These are phyloP conservation scores for Netelia virgata DNA, from an alignment of 2,888 invertebrate genomes.

Conservation along the genomic window DNA sequence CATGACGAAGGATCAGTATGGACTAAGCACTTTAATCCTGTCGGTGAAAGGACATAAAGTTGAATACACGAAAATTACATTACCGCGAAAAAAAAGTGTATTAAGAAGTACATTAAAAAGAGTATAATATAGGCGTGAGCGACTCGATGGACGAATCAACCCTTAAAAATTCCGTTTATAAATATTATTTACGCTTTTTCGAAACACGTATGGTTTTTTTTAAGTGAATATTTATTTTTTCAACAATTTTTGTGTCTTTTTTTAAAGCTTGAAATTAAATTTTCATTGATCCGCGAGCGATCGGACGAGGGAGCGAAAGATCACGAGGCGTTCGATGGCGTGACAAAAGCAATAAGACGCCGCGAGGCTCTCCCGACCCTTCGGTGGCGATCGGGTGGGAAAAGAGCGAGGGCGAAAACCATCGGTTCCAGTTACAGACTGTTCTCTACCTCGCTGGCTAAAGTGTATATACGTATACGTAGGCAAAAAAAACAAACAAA, in stretches of 20 bases:
- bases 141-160: too few relatives aligned
- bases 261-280: neutral
- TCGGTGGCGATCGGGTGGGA: conserved; percentile 6
- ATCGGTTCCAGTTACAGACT: conserved; percentile 61
- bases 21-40: too few relatives aligned
- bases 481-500: conserved; percentile 4
- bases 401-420: conserved; percentile 54
- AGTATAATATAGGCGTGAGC: too few relatives aligned
- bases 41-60: too few relatives aligned
- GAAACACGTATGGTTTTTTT: neutral
- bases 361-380: conserved; percentile 31
- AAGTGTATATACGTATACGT: neutral
- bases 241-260: neutral
- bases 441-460: neutral
- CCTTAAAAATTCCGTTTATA: too few relatives aligned
- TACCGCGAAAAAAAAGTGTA: too few relatives aligned
- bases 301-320: conserved; percentile 48
- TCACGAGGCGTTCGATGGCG: conserved; percentile 63
- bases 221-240: neutral
- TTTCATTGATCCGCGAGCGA: conserved; percentile 42
- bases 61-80: too few relatives aligned
- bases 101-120: too few relatives aligned
- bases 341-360: conserved; percentile 69
- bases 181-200: too few relatives aligned
- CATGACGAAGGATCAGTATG: too few relatives aligned